phyloP scores from a whole-genome alignment of 53 echinoderm and acorn worm genomes.

The Glandiceps talaboti region DNA sequence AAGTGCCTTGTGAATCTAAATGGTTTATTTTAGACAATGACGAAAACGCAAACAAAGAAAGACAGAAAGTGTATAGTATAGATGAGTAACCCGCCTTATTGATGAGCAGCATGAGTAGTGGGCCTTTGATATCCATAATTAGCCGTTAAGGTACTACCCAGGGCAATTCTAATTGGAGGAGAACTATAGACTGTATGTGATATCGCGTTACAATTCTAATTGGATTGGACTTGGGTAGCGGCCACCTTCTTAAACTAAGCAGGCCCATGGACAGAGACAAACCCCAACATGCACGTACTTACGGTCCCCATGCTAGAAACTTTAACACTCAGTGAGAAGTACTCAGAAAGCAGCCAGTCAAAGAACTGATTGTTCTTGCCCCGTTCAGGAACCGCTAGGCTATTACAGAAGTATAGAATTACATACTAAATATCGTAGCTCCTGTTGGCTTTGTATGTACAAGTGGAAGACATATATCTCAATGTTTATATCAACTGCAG shows the following conservation, averaged over 20 bases:
- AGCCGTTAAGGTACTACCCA: neutral
- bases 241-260: too few relatives aligned
- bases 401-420: neutral
- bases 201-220: neutral
- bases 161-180: neutral
- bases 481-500: neutral
- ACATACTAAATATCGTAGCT: neutral
- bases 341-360: too few relatives aligned
- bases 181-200: neutral
- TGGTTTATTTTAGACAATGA: neutral
- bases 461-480: neutral
- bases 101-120: neutral
- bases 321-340: too few relatives aligned
- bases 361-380: neutral
- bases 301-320: too few relatives aligned
- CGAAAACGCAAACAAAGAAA: neutral
- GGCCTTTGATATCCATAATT: neutral
- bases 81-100: neutral
- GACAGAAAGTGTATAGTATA: neutral
- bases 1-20: too few relatives aligned
- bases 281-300: too few relatives aligned
- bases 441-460: neutral
- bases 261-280: too few relatives aligned
- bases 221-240: neutral
- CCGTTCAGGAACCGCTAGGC: neutral